phyloP scores from a whole-genome alignment of 2,113 vertebrate genomes.

The Centropus bengalensis region DNA sequence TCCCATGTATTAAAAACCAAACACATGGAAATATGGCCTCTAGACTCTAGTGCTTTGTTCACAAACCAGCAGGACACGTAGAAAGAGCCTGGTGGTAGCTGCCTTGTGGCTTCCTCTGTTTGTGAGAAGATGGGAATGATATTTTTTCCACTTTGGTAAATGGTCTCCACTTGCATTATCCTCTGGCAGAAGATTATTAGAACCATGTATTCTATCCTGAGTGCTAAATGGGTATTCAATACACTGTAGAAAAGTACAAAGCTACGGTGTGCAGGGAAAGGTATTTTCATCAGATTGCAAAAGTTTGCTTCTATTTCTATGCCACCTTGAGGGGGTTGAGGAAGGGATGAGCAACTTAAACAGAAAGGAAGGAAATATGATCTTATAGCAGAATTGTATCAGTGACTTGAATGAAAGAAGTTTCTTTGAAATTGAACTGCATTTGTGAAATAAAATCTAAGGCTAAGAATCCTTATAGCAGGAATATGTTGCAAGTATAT shows the following conservation, averaged over 20 bases:
- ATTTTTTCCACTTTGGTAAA: neutral
- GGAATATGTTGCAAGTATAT: neutral
- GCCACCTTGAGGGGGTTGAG: neutral
- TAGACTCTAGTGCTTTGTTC: neutral
- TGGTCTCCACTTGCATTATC: neutral
- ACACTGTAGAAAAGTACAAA: neutral
- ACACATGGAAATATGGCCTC: fast-evolving
- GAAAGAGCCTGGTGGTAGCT: neutral
- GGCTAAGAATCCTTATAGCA: neutral
- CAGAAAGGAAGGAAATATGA: neutral
- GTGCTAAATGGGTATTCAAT: neutral
- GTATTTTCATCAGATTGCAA: neutral
- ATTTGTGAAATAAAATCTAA: neutral
- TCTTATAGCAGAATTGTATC: neutral
- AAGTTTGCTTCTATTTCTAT: neutral
- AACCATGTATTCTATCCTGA: neutral
- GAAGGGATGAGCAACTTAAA: neutral
- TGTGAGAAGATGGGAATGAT: fast-evolving
- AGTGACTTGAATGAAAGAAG: neutral
- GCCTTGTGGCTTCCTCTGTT: neutral
- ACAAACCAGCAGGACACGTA: neutral
- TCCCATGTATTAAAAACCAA: neutral
- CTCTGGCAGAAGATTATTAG: neutral
- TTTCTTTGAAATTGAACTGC: neutral
- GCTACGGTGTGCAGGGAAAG: neutral